Conservation (phyloP, 2,113 vertebrate species). For the Hippocampus abdominalis region DNA sequence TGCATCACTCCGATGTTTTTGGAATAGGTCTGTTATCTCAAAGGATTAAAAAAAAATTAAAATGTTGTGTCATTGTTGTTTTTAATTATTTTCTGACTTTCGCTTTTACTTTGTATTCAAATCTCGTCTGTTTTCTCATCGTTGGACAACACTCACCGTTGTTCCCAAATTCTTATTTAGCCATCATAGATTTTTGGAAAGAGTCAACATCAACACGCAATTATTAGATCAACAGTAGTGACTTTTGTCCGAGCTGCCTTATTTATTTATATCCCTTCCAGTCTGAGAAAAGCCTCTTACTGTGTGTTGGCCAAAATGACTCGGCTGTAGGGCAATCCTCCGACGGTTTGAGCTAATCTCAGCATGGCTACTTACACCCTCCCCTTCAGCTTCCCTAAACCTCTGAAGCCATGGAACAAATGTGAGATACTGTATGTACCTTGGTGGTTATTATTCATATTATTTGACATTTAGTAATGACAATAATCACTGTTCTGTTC, state of each 20-base stretch:
- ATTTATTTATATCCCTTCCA: conserved; percentile 43
- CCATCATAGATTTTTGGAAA: neutral
- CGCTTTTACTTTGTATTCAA: neutral
- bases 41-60: neutral
- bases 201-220: neutral
- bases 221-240: neutral
- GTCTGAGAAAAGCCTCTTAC: conserved; percentile 53
- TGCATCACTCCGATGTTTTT: neutral
- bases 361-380: conserved; percentile 4
- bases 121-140: neutral
- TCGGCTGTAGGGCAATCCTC: conserved; percentile 30
- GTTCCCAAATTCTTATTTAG: neutral
- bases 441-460: neutral
- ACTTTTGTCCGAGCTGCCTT: conserved; percentile 1
- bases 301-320: conserved; percentile 38
- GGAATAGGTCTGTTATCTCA: neutral
- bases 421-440: neutral
- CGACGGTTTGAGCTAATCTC: conserved; percentile 39
- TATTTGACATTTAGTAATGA: neutral
- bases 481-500: neutral
- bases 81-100: neutral
- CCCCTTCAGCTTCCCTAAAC: neutral
- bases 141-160: neutral
- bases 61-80: neutral
- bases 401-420: neutral